Conservation (phyloP, 2,797 vertebrate genomes). For the Melanitta fusca region DNA sequence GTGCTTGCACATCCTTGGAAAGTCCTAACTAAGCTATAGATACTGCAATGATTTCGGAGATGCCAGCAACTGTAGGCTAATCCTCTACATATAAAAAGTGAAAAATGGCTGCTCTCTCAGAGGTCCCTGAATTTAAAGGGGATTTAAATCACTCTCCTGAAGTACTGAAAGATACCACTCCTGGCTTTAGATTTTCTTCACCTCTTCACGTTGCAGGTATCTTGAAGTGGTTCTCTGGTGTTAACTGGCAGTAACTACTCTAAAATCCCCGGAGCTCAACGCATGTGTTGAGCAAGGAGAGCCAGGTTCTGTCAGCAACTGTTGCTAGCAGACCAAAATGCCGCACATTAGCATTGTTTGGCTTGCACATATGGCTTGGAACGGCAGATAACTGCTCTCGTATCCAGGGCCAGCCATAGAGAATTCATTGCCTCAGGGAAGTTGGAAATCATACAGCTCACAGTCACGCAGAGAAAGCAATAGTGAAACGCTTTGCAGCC, state of each 20-base stretch:
- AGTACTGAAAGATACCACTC: neutral
- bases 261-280: neutral
- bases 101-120: neutral
- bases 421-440: constrained; percentile 46
- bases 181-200: neutral
- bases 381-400: constrained; percentile 30
- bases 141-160: neutral
- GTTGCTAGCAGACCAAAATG: constrained; percentile 1
- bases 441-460: constrained; percentile 21
- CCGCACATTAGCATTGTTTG: neutral
- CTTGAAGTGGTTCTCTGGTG: neutral
- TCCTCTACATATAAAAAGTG: neutral
- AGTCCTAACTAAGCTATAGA: neutral
- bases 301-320: constrained; percentile 3
- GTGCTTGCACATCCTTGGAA: neutral
- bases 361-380: constrained; percentile 15
- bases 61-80: neutral
- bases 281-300: neutral
- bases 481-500: constrained; percentile 23
- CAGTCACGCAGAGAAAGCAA: constrained; percentile 16
- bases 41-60: neutral
- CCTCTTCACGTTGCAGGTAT: neutral
- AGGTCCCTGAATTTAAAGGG: neutral
- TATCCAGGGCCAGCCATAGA: neutral
- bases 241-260: neutral